Percentiles rank a stretch among this genome's conserved stretches.
Conservation (phyloP, 1,140 invertebrate species). For the Scaptomyza hsui region DNA sequence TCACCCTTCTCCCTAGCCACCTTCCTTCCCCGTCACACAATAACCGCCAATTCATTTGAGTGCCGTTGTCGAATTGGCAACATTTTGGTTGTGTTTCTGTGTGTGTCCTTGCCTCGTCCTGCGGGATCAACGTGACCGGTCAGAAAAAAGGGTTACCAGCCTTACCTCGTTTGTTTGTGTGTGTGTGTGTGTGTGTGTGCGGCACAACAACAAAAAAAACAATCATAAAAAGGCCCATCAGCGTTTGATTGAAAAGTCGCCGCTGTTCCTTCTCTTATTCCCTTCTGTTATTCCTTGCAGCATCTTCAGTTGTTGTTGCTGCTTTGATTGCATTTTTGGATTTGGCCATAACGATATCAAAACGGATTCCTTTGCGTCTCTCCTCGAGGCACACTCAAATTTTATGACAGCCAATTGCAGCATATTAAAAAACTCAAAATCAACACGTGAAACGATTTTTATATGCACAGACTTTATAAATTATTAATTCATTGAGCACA, state of each 20-base stretch:
- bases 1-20: not conserved
- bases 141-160: slow-evolving; percentile 68
- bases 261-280: not conserved
- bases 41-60: slow-evolving; percentile 81
- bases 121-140: slow-evolving; percentile 54
- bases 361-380: slow-evolving; percentile 15
- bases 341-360: no score
- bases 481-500: slow-evolving; percentile 56
- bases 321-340: slow-evolving; percentile 72
- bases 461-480: slow-evolving; percentile 43
- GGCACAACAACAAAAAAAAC: slow-evolving; percentile 20
- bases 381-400: slow-evolving; percentile 54
- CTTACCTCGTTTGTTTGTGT: slow-evolving; percentile 29
- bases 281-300: no score
- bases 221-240: slow-evolving; percentile 77
- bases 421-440: slow-evolving; percentile 67
- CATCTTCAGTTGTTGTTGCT: slow-evolving; percentile 31
- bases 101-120: slow-evolving; percentile 51
- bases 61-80: slow-evolving; percentile 80
- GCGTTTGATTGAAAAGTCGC: slow-evolving; percentile 75
- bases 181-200: not conserved
- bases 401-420: slow-evolving; percentile 64
- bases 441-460: slow-evolving; percentile 47
- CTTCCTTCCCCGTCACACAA: slow-evolving; percentile 27
- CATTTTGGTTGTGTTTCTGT: slow-evolving; percentile 55